Conservation (phyloP, 2,888 invertebrate genomes). For the Rhopalosiphum nymphaeae region DNA sequence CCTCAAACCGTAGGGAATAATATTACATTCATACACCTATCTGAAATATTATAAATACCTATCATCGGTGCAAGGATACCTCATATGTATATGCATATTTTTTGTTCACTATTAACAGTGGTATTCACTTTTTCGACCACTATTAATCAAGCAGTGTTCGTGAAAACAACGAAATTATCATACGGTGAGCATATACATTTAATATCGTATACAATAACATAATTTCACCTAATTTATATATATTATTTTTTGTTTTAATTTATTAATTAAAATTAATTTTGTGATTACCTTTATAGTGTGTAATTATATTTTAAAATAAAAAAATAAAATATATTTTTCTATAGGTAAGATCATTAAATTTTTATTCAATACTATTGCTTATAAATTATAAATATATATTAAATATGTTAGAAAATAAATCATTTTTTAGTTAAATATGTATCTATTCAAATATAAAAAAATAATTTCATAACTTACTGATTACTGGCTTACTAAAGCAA, state of each 20-base stretch:
- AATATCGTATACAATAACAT: neutral
- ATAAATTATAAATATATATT: neutral
- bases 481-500: neutral
- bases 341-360: neutral
- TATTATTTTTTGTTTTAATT: neutral
- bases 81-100: neutral
- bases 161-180: conserved; percentile 29
- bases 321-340: neutral
- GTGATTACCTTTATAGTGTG: neutral
- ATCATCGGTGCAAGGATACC: conserved; percentile 15
- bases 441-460: neutral
- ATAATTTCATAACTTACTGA: neutral
- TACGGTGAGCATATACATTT: conserved; percentile 28
- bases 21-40: conserved; percentile 15
- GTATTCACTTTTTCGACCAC: conserved; percentile 24
- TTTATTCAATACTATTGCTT: neutral
- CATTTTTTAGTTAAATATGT: neutral
- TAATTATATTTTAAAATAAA: neutral
- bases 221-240: neutral
- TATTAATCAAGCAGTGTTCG: conserved; percentile 16
- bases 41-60: conserved; percentile 30
- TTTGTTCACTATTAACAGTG: neutral
- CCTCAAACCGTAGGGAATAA: conserved; percentile 22
- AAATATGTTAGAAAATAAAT: neutral
- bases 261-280: neutral